Conservation (phyloP, 1,140 invertebrate genomes). For the Euura saliciscinereae region DNA sequence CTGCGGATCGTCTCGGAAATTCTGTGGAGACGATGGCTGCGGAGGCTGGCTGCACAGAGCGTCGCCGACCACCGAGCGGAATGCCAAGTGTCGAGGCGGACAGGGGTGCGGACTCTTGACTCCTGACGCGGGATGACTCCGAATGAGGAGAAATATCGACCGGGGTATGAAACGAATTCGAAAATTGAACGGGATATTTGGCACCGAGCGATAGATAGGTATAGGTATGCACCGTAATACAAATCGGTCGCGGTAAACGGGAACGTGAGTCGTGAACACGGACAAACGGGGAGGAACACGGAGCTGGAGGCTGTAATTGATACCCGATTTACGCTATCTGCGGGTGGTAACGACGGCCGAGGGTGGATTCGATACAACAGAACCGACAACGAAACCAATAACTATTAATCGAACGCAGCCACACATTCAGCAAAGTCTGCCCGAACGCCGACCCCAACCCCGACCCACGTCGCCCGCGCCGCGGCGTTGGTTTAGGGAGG, state of each 20-base stretch:
- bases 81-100: neutral
- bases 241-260: neutral
- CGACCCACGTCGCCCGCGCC: neutral
- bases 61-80: neutral
- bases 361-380: slow-evolving; percentile 16
- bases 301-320: slow-evolving; percentile 10
- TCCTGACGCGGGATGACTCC: neutral
- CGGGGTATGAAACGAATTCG: too few species aligned
- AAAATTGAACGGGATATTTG: too few species aligned
- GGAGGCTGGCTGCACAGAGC: too few species aligned
- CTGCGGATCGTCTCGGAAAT: neutral
- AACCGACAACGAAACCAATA: slow-evolving; percentile 46
- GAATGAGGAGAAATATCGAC: too few species aligned
- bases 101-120: neutral
- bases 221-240: too few species aligned
- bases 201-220: too few species aligned
- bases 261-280: neutral
- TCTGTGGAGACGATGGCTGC: neutral
- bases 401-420: slow-evolving; percentile 48
- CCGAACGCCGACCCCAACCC: neutral
- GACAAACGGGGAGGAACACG: neutral
- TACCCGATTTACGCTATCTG: slow-evolving; percentile 39
- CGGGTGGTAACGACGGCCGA: slow-evolving; percentile 21
- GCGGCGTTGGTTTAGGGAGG: neutral
- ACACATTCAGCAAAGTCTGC: slow-evolving; percentile 52